These are phyloP conservation scores for Eilema sororculum DNA, from an alignment of 2,888 invertebrate species.

Conservation along the genomic window DNA sequence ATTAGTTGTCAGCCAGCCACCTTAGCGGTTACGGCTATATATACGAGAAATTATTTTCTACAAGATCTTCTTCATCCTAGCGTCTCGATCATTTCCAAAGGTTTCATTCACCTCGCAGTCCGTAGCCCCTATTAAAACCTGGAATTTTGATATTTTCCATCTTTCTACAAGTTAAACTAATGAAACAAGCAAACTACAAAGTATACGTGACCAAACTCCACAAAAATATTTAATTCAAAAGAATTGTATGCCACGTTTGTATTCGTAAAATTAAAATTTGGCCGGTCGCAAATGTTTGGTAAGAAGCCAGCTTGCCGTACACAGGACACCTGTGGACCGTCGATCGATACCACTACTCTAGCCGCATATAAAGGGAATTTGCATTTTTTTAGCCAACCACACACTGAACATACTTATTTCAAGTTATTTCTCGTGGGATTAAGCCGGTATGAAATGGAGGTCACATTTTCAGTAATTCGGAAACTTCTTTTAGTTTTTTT, in stretches of 20 bases:
- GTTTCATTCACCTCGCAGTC: too few species aligned
- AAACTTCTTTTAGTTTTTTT: neutral
- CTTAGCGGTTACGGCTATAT: neutral
- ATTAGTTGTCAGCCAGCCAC: too few species aligned
- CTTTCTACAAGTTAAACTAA: neutral
- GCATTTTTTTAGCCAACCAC: constrained; percentile 39
- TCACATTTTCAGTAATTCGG: constrained; percentile 22
- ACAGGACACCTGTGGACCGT: constrained; percentile 39
- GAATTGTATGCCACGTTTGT: neutral
- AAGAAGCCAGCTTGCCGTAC: constrained; percentile 14
- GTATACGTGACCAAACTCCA: constrained; percentile 3
- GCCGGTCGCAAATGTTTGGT: constrained; percentile 15
- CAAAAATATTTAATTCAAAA: neutral
- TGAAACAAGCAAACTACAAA: neutral
- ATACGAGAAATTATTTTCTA: neutral
- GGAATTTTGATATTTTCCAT: too few species aligned
- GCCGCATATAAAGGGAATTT: constrained; percentile 34
- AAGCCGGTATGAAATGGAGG: constrained; percentile 17
- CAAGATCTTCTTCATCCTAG: neutral
- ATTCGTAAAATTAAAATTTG: constrained; percentile 8
- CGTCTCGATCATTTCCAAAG: too few species aligned
- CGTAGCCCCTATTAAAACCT: too few species aligned
- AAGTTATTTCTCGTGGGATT: constrained; percentile 31
- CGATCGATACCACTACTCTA: constrained; percentile 43
- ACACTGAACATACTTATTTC: constrained; percentile 13